These are phyloP conservation scores for Drosophila ustulata DNA, from an alignment of 2,888 invertebrate species.

Conservation along the genomic window DNA sequence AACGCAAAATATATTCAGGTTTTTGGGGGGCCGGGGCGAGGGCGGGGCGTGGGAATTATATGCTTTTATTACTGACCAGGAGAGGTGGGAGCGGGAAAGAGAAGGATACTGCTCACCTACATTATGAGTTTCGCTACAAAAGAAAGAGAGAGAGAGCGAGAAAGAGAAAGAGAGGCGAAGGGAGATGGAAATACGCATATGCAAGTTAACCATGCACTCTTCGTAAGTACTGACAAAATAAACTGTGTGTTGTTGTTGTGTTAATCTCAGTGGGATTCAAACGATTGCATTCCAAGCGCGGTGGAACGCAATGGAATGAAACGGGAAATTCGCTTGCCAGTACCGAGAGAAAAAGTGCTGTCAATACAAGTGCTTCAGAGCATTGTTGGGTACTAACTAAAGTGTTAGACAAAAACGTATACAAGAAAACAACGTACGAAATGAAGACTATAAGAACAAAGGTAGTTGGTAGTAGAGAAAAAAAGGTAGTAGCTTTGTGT, in stretches of 20 bases:
- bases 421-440: not conserved
- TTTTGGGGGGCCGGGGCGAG: not conserved
- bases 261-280: too few relatives aligned
- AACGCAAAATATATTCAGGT: constrained; percentile 48
- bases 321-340: constrained; percentile 2
- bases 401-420: constrained; percentile 12
- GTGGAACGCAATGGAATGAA: constrained; percentile 2
- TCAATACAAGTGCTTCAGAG: constrained; percentile 30
- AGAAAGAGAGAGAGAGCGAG: not conserved
- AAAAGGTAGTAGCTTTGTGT: constrained; percentile 16
- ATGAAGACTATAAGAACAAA: not conserved
- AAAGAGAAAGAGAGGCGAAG: not conserved
- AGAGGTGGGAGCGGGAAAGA: not conserved
- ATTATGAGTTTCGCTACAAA: constrained; percentile 16
- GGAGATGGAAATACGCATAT: constrained; percentile 5
- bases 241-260: not conserved
- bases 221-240: constrained; percentile 22
- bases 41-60: not conserved
- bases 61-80: not conserved
- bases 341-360: constrained; percentile 10
- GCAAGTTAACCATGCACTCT: constrained; percentile 16
- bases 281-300: not conserved
- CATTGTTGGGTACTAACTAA: constrained; percentile 23
- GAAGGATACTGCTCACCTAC: constrained; percentile 18
- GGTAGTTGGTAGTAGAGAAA: constrained; percentile 10